These are phyloP conservation scores for Amaurobius ferox DNA, from an alignment of 2,888 invertebrate genomes.

Conservation along the genomic window DNA sequence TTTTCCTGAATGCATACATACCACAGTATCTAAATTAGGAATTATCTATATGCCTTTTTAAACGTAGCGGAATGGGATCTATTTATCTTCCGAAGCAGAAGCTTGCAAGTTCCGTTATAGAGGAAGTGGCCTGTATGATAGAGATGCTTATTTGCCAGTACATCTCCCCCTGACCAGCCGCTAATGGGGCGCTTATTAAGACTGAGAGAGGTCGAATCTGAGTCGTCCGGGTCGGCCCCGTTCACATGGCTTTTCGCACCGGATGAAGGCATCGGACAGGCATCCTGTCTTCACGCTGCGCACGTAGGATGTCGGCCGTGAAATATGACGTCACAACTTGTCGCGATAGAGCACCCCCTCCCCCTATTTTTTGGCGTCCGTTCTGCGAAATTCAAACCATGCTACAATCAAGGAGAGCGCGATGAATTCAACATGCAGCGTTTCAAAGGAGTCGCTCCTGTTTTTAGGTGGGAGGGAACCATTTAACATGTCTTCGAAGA, in stretches of 20 bases:
- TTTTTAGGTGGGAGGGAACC: too few relatives aligned
- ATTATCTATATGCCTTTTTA: too few relatives aligned
- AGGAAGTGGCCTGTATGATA: slow-evolving; percentile 62
- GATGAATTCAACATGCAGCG: background rate
- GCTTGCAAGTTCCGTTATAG: slow-evolving; percentile 45
- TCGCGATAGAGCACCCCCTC: background rate
- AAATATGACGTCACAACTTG: slow-evolving; percentile 56
- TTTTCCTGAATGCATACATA: too few relatives aligned
- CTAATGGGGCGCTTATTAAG: slow-evolving; percentile 29
- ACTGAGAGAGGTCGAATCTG: slow-evolving; percentile 52
- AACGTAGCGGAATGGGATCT: background rate
- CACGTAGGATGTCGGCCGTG: slow-evolving; percentile 40
- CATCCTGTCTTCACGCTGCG: slow-evolving; percentile 65
- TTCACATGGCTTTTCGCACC: slow-evolving; percentile 57
- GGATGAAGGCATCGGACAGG: slow-evolving; percentile 60
- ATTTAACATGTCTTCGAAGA: too few relatives aligned
- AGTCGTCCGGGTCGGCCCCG: slow-evolving; percentile 30
- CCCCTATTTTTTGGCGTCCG: background rate
- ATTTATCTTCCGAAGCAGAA: slow-evolving; percentile 45
- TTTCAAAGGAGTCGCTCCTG: too few relatives aligned
- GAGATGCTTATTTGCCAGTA: slow-evolving; percentile 56
- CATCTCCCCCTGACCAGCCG: background rate
- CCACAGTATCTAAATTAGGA: too few relatives aligned
- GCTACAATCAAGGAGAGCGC: background rate
- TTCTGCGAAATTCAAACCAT: slow-evolving; percentile 4